Percentiles rank a stretch among this genome's conserved stretches.
Conservation (phyloP, 2,797 vertebrate genomes). For the Pangasius djambal region DNA sequence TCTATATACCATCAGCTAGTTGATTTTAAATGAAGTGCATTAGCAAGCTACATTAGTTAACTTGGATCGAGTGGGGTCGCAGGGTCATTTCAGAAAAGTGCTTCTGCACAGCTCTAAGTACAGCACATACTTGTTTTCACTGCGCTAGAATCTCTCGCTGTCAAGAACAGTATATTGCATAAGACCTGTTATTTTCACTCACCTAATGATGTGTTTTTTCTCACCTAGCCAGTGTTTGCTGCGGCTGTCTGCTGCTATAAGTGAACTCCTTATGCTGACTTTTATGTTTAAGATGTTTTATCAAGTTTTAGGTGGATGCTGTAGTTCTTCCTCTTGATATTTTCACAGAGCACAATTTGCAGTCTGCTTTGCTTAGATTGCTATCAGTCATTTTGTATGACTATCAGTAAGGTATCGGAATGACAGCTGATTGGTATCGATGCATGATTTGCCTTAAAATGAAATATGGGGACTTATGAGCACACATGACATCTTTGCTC, state of each 20-base stretch:
- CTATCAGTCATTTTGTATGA: not conserved
- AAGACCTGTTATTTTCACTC: not conserved
- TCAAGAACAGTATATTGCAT: not conserved
- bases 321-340: not conserved
- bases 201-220: not conserved
- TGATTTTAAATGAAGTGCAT: not conserved
- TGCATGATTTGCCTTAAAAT: not conserved
- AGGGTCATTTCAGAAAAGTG: not conserved
- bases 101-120: not conserved
- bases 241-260: not conserved
- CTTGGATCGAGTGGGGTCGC: not conserved
- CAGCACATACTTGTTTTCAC: not conserved
- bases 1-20: not conserved
- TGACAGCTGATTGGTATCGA: not conserved
- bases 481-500: not conserved
- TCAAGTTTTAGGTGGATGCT: not conserved
- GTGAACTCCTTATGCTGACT: not conserved
- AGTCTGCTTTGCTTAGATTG: not conserved
- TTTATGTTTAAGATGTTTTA: not conserved
- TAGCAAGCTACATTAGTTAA: not conserved
- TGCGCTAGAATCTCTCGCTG: not conserved
- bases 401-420: too few relatives aligned
- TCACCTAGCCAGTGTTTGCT: not conserved
- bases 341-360: not conserved
- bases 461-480: not conserved